Conservation (phyloP, 2,797 vertebrate genomes). For the Rhabdomys pumilio region DNA sequence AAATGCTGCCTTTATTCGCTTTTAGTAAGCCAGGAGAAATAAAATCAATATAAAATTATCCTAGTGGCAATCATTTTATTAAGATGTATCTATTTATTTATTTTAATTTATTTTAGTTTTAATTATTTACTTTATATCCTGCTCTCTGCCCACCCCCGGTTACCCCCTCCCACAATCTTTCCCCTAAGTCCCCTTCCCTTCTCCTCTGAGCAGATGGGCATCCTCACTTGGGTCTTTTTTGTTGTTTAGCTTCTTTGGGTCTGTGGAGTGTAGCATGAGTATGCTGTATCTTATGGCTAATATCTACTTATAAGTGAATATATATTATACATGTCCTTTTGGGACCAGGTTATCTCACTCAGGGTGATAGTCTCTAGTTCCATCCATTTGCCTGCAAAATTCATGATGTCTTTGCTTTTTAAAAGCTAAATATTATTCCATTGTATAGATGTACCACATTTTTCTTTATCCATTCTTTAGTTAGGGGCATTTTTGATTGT, state of each 20-base stretch:
- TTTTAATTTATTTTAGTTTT: too few relatives aligned
- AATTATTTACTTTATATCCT: too few relatives aligned
- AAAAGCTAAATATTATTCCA: background rate
- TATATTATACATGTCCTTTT: background rate
- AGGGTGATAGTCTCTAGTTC: background rate
- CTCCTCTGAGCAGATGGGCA: too few relatives aligned
- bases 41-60: constrained; percentile 52
- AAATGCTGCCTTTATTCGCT: background rate
- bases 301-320: background rate
- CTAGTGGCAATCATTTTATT: constrained; percentile 38
- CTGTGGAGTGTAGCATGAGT: background rate
- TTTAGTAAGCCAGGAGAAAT: constrained; percentile 39
- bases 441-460: too few relatives aligned
- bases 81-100: too few relatives aligned
- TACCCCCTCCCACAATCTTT: too few relatives aligned
- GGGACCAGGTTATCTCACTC: background rate
- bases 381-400: background rate
- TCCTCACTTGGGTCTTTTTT: background rate
- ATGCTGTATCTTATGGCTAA: background rate
- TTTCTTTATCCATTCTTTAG: background rate
- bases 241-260: background rate
- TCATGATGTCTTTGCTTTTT: background rate
- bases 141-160: too few relatives aligned
- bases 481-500: background rate
- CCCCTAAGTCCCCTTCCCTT: too few relatives aligned